Evolutionary conservation across 2,113 vertebrate species (phyloP).

Genomic region (Narcine bancroftii): DNA sequence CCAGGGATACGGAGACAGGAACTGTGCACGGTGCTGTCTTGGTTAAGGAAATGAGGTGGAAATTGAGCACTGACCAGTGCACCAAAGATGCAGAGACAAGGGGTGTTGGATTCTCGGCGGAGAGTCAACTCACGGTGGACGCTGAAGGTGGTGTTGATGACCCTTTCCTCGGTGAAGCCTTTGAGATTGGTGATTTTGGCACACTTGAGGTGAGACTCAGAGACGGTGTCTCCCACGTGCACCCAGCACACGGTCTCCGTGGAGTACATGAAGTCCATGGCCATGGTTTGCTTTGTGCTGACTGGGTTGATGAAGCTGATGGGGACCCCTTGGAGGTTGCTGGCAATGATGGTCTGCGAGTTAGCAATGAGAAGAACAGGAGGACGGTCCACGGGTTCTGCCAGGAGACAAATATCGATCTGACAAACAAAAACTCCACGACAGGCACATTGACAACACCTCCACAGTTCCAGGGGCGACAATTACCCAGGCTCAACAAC

Average conservation of each 20-base stretch:
- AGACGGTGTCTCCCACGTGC: conserved; percentile 74
- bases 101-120: too few relatives aligned
- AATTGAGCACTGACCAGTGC: too few relatives aligned
- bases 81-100: too few relatives aligned
- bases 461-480: too few relatives aligned
- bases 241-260: conserved; percentile 93
- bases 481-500: too few relatives aligned
- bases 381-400: conserved; percentile 82
- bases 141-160: conserved; percentile 89
- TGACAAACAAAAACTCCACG: too few relatives aligned
- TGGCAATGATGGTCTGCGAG: conserved; percentile 90
- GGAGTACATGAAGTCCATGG: conserved; percentile 90
- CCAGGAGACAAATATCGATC: too few relatives aligned
- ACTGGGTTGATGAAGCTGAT: conserved; percentile 74
- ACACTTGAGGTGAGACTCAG: conserved; percentile 81
- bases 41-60: too few relatives aligned
- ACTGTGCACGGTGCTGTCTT: conserved; percentile 21
- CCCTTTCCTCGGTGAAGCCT: conserved; percentile 69
- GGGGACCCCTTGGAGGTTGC: conserved; percentile 68
- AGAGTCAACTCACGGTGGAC: conserved; percentile 78
- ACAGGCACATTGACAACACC: too few relatives aligned
- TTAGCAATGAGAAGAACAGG: conserved; percentile 85
- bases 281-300: conserved; percentile 82
- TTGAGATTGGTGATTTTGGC: conserved; percentile 85
- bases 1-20: conserved; percentile 38